Conservation (phyloP, 1,140 invertebrate species). For the Temnothorax longispinosus region DNA sequence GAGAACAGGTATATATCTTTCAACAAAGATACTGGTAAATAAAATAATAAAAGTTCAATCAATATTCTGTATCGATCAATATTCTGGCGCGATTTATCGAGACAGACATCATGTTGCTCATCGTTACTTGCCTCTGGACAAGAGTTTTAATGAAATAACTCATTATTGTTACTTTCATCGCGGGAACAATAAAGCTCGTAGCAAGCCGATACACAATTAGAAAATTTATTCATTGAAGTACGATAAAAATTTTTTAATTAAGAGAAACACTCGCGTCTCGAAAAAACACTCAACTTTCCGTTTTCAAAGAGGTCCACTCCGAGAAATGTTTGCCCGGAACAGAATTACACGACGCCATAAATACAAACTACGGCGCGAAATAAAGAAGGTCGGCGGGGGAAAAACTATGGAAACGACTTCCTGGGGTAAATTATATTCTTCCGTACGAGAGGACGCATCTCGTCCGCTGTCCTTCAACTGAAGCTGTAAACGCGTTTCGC, state of each 20-base stretch:
- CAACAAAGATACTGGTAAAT: neutral
- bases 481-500: conserved; percentile 42
- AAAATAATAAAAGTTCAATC: neutral
- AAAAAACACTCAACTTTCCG: neutral
- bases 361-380: no score
- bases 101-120: neutral
- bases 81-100: neutral
- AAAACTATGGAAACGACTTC: neutral
- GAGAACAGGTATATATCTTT: neutral
- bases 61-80: neutral
- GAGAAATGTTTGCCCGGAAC: neutral
- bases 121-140: neutral
- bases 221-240: neutral
- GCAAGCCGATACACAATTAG: neutral
- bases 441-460: neutral
- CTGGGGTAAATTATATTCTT: neutral
- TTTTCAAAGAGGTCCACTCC: neutral
- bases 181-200: neutral
- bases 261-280: neutral
- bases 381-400: neutral
- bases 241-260: neutral
- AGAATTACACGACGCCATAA: neutral
- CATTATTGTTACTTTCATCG: neutral
- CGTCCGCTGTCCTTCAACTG: conserved; percentile 4
- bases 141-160: conserved; percentile 19